A percentile compares a stretch with the other conserved stretches of the same genome.
These are phyloP conservation scores for Criorhina ranunculi DNA, from an alignment of 2,888 invertebrate species.

Conservation along the genomic window DNA sequence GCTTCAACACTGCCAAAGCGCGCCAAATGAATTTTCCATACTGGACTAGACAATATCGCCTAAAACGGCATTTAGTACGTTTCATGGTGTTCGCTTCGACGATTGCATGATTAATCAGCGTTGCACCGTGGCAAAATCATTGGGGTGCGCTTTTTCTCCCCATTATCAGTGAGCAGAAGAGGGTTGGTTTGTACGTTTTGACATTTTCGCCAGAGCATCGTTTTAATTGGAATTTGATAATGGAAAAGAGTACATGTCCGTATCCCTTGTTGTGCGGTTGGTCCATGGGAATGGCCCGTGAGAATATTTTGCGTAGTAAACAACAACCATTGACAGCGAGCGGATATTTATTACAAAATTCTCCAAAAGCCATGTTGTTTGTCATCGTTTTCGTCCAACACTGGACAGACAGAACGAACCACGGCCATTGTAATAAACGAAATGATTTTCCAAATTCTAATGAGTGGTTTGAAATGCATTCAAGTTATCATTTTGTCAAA, in stretches of 20 bases:
- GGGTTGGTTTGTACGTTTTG: conserved; percentile 37
- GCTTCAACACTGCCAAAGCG: conserved; percentile 10
- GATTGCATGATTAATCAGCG: conserved; percentile 64
- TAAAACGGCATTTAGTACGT: conserved; percentile 51
- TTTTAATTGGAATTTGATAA: conserved; percentile 70
- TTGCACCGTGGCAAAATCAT: conserved; percentile 1
- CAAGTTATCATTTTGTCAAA: conserved; percentile 42
- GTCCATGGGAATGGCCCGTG: conserved; percentile 2
- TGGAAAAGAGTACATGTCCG: conserved; percentile 5
- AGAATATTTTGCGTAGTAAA: neutral
- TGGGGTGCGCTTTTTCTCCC: neutral
- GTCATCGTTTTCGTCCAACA: neutral
- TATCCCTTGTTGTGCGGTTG: conserved; percentile 2
- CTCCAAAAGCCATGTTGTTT: conserved; percentile 6
- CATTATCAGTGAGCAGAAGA: conserved; percentile 17
- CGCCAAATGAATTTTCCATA: conserved; percentile 40
- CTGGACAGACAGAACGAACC: too few relatives aligned
- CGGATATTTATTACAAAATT: conserved; percentile 27
- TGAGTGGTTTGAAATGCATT: conserved; percentile 19
- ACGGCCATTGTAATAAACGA: neutral
- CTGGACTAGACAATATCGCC: neutral
- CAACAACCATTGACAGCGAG: conserved; percentile 21
- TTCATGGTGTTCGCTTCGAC: conserved; percentile 53
- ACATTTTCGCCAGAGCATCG: conserved; percentile 43
- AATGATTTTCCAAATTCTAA: conserved; percentile 32